Conservation (phyloP, 2,113 vertebrate species). For the Ceratotherium simum region DNA sequence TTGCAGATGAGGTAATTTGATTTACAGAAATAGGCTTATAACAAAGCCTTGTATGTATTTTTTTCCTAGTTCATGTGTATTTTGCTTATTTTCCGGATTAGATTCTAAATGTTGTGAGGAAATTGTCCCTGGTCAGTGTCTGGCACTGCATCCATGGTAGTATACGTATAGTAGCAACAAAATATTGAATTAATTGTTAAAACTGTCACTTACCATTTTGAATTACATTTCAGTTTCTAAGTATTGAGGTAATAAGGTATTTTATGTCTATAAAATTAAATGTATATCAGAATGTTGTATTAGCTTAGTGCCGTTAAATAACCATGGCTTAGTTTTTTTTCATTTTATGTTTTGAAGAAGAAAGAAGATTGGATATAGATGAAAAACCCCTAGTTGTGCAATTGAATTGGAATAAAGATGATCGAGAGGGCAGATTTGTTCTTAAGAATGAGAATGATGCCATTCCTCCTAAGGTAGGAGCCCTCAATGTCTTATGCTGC, state of each 20-base stretch:
- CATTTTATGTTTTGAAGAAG: conserved; percentile 92
- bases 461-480: conserved; percentile 92
- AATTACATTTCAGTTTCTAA: neutral
- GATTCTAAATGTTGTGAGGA: neutral
- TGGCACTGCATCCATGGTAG: rapidly evolving
- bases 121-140: too few species aligned
- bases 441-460: conserved; percentile 99
- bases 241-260: too few species aligned
- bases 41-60: rapidly evolving
- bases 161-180: rapidly evolving
- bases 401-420: conserved; percentile 99
- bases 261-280: neutral
- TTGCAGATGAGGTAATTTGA: neutral
- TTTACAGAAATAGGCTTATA: neutral
- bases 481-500: neutral
- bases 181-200: rapidly evolving
- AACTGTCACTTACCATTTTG: neutral
- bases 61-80: rapidly evolving
- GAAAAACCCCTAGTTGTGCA: conserved; percentile 99
- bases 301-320: conserved; percentile 26
- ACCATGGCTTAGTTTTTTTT: conserved; percentile 58
- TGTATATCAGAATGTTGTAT: rapidly evolving
- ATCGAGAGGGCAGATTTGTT: conserved; percentile 97
- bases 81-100: neutral
- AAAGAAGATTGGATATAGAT: conserved; percentile 98